phyloP scores from a whole-genome alignment of 2,113 vertebrate species.

The Cettia cetti region DNA sequence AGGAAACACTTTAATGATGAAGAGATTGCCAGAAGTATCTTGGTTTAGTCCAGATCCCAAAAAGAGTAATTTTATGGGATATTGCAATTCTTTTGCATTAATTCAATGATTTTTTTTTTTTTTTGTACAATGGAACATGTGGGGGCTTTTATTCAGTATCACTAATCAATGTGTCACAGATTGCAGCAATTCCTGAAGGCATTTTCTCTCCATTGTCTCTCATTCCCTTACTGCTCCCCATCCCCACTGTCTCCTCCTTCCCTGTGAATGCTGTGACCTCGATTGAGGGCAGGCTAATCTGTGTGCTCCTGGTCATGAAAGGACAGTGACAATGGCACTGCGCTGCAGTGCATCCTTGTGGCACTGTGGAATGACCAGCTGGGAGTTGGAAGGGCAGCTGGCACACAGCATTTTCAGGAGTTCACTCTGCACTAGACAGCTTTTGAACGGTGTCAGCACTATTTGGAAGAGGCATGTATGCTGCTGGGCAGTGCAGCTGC shows the following conservation, averaged over 20 bases:
- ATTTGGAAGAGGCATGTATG: accelerated
- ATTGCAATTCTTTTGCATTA: neutral
- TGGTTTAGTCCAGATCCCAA: neutral
- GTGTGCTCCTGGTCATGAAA: neutral
- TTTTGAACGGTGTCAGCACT: neutral
- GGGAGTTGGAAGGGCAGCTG: neutral
- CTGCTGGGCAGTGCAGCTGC: neutral
- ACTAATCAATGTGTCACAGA: neutral
- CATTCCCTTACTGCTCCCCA: neutral
- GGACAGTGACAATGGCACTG: neutral
- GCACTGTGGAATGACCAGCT: neutral
- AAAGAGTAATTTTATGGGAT: neutral
- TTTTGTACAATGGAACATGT: neutral
- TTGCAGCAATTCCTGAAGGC: neutral
- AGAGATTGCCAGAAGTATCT: neutral
- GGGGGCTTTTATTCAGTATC: neutral
- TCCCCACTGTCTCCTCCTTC: neutral
- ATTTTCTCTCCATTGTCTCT: neutral
- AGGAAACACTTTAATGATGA: neutral
- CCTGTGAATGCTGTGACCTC: neutral
- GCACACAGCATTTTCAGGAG: neutral
- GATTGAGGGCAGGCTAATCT: neutral
- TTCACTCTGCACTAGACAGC: accelerated
- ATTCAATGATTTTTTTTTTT: neutral
- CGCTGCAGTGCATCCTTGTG: neutral